Base-by-base conservation (phyloP, 2,888 invertebrate genomes). In the Callimorpha dominula region DNA sequence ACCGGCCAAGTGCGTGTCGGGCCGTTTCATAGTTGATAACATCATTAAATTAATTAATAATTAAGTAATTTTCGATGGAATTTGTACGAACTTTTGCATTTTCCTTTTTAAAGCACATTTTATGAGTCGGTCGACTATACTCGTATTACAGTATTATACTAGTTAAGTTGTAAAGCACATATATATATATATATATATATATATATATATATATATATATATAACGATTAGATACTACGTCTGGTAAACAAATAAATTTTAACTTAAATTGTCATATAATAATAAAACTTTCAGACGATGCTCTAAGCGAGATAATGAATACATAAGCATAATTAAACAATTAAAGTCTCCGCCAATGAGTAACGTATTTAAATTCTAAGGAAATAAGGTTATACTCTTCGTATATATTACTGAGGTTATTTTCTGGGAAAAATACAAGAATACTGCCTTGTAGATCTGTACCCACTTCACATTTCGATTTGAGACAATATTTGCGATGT, bases 241-340 rank as follows among this genome's bases (percentile, higher is more conserved):
- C 43, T 46, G 43, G 43, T 46, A 46, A 46, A 46, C 8, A 46
- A 46, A 46, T 46, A 9, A 46, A 46, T 46, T 31, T 46, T 9
- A 46, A 46, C 43, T 46, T 3, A 9, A 46, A 46, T 46, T 46
- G 43, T 46, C 9, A 46, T 6, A 46, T 46, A 46, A 46, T 0
- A 46, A 57, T 31, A 60, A 31, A 31, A 31, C 6, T 60, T 31
- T 14, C 31, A 60, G 31, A 31, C 31, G 60, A 60, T 31, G 14
- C 5, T 60, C 14, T 14, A 31, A 60, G 60, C 31, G 12, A 31
- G 31, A 31, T 60, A 31, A 60, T 60, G 31, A 60, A 60, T 60
- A 60, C 14, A 31, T 60, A 31, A 60, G 60, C 60, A 60, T 60
- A 60, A 60, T 60, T 60, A 31, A 14, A 60, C 31, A 60, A 60